Evolutionary conservation across 2,113 vertebrate species (phyloP), one percentile per base, ranked within the genome.

Genomic region (Scomber scombrus): DNA sequence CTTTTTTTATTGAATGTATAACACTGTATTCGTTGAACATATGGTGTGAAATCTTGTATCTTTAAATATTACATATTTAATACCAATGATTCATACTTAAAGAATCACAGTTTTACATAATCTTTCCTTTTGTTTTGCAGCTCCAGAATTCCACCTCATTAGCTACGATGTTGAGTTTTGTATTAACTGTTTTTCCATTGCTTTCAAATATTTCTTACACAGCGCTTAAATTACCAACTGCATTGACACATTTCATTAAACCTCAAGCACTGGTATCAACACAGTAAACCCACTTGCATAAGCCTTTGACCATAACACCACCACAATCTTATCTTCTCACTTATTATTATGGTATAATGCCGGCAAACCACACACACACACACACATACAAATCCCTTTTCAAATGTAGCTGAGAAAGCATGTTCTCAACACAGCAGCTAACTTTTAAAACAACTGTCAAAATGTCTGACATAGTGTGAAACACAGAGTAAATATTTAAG

Each of bases 101-200:
- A 46, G 2, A 54, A 47, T 34, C 29, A 34, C 8, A 11, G 16
- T 12, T 57, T 51, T 12, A 23, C 65, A 64, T 15, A 12, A 55
- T 19, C 58, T 3, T 57, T 26, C 16, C 7, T 40, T 70, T 76
- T 70, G 11, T 66, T 77, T 68, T 84, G 23, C 73, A 62, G 70
- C 19, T 67, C 12, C 26, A 26, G 21, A 56, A 51, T 16, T n/a
- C 15, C 31, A 14, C 6, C 5, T 54, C 16, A 16, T 72, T 21
- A 11, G 21, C 8, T 12, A 49, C 13, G 40, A 6, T 49, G 34
- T 34, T 47, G 11, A 46, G 16, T 58, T 71, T 63, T 26, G 12
- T 23, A 29, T 14, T 15, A 8, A 13, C 19, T 49, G 13, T 49
- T 63, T 47, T 57, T 14, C 9, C 11, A 3, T 45, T 60, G 3